Evolutionary conservation across 2,113 vertebrate species (phyloP).

Genomic region (Acinonyx jubatus): DNA sequence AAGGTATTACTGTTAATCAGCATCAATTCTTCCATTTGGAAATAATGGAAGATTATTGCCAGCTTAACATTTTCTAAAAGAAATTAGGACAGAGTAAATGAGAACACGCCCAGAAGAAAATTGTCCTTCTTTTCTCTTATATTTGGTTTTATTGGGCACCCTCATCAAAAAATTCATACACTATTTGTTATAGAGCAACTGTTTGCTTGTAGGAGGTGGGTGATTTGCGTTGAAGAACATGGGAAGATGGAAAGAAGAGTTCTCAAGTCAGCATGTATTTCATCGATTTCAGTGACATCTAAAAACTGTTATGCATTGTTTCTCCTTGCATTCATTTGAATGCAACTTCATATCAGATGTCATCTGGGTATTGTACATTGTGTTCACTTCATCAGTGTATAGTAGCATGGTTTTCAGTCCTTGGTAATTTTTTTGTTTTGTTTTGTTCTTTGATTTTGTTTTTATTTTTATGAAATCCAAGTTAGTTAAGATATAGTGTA

Average conservation of each 20-base stretch:
- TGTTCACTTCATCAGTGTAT: not conserved
- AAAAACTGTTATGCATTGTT: not conserved
- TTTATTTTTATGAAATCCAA: too few relatives aligned
- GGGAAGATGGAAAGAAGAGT: not conserved
- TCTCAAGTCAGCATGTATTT: not conserved
- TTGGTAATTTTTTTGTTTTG: not conserved
- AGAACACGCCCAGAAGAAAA: conserved; percentile 3
- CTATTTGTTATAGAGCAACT: not conserved
- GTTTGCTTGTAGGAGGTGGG: not conserved
- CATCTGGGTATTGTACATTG: not conserved
- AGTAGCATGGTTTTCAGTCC: not conserved
- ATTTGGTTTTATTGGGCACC: conserved; percentile 49
- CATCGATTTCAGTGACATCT: conserved; percentile 20
- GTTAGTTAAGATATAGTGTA: too few relatives aligned
- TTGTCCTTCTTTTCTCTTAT: conserved; percentile 40
- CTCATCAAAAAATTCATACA: conserved; percentile 25
- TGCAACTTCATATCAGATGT: not conserved
- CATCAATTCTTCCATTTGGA: conserved; percentile 4
- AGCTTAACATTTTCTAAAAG: conserved; percentile 46
- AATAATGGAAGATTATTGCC: not conserved
- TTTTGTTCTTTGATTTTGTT: too few relatives aligned
- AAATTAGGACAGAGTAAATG: conserved; percentile 50
- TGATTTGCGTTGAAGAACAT: not conserved
- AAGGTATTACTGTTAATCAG: not conserved
- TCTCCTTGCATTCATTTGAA: conserved; percentile 35